Percentiles rank a stretch among this genome's conserved stretches.
Evolutionary conservation across 1,140 invertebrate species (phyloP).

Genomic region (Drosophila nigrodunni): DNA sequence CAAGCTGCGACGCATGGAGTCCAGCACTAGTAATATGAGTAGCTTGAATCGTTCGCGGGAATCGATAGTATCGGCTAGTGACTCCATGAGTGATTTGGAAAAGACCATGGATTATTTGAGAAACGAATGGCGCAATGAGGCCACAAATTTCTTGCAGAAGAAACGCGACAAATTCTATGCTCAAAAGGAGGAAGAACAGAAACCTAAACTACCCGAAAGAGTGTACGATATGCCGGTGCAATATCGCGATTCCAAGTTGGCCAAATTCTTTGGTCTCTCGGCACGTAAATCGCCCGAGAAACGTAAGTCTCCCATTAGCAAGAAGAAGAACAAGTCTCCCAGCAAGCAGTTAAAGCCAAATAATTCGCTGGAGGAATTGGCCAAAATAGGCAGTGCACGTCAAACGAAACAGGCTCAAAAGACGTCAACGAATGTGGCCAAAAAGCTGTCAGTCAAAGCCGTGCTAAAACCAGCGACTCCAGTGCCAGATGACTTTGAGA

Average conservation of each 20-base stretch:
- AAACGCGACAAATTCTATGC: slow-evolving; percentile 77
- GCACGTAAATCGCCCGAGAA: slow-evolving; percentile 69
- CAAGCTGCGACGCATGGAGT: slow-evolving; percentile 79
- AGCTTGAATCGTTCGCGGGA: slow-evolving; percentile 72
- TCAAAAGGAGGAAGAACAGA: slow-evolving; percentile 57
- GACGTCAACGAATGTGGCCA: slow-evolving; percentile 3
- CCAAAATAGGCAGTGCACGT: slow-evolving; percentile 57
- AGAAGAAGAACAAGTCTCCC: slow-evolving; percentile 62
- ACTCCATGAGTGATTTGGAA: slow-evolving; percentile 77
- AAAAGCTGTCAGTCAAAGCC: slow-evolving; percentile 14
- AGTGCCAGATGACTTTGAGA: slow-evolving; percentile 71
- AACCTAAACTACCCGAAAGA: slow-evolving; percentile 29
- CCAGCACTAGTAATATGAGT: slow-evolving; percentile 75
- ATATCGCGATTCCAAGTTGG: slow-evolving; percentile 74
- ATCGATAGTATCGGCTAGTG: slow-evolving; percentile 59
- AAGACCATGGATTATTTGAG: slow-evolving; percentile 81
- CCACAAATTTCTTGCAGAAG: slow-evolving; percentile 78
- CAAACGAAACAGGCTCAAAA: slow-evolving; percentile 58
- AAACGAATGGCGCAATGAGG: slow-evolving; percentile 80
- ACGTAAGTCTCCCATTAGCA: slow-evolving; percentile 63
- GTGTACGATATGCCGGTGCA: slow-evolving; percentile 52
- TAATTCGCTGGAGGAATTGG: slow-evolving; percentile 67
- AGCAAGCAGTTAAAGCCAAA: slow-evolving; percentile 50
- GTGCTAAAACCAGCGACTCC: slow-evolving; percentile 49
- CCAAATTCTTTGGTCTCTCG: slow-evolving; percentile 75